phyloP scores from a whole-genome alignment of 2,113 vertebrate species.

The Procavia capensis region DNA sequence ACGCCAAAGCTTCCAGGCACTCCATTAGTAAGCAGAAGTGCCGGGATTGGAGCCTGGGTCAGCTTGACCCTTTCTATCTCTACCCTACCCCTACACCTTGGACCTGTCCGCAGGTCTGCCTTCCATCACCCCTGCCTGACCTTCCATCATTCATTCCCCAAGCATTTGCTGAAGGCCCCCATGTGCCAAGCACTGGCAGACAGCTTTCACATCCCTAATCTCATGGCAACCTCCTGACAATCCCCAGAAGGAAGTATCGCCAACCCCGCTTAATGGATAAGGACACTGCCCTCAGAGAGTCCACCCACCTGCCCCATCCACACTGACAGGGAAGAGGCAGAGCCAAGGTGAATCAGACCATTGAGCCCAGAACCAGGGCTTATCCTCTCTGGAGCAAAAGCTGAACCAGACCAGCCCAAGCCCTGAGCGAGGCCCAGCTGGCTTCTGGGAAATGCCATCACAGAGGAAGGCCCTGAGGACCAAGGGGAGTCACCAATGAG shows the following conservation, averaged over 20 bases:
- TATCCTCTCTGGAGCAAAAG: background rate
- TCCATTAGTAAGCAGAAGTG: background rate
- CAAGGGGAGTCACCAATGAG: background rate
- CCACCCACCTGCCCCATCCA: background rate
- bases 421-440: background rate
- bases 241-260: background rate
- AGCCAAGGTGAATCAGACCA: background rate
- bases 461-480: background rate
- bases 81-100: too few species aligned
- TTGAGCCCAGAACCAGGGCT: background rate
- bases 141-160: too few species aligned
- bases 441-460: background rate
- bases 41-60: background rate
- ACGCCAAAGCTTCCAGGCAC: background rate
- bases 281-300: background rate
- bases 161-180: background rate
- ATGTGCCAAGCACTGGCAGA: accelerated
- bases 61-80: background rate
- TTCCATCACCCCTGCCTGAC: background rate
- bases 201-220: background rate
- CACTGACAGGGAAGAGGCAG: background rate
- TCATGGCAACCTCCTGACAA: background rate
- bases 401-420: background rate
- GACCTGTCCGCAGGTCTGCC: background rate
- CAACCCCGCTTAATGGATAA: background rate